phyloP scores from a whole-genome alignment of 2,888 invertebrate species.

The Drosophila neonasuta region DNA sequence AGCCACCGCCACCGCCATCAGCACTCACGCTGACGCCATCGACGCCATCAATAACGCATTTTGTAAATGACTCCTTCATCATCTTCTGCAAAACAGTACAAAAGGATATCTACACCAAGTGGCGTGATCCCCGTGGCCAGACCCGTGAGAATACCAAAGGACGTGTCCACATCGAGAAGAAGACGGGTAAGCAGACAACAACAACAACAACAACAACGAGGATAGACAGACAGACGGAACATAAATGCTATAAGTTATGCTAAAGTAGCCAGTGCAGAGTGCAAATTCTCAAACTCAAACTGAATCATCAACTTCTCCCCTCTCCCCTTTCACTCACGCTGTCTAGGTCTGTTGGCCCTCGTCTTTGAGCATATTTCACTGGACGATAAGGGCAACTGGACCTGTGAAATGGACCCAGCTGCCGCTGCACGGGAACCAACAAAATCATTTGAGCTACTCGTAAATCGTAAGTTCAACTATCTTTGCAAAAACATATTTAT shows the following conservation, averaged over 20 bases:
- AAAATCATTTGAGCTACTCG: conserved; percentile 82
- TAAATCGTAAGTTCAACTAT: conserved; percentile 80
- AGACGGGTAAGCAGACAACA: conserved; percentile 70
- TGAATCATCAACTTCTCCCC: neutral
- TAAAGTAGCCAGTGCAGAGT: conserved; percentile 16
- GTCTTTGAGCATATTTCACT: conserved; percentile 83
- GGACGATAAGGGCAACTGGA: conserved; percentile 83
- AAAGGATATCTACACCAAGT: conserved; percentile 78
- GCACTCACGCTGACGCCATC: conserved; percentile 78
- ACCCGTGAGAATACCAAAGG: conserved; percentile 81
- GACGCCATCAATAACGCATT: conserved; percentile 80
- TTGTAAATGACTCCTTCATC: conserved; percentile 83
- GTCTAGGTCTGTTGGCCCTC: conserved; percentile 81
- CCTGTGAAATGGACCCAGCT: conserved; percentile 81
- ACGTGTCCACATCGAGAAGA: conserved; percentile 82
- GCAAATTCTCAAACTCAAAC: conserved; percentile 1
- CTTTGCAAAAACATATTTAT: conserved; percentile 7
- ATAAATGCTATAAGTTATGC: conserved; percentile 26
- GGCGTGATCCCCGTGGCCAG: conserved; percentile 81
- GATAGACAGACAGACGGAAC: conserved; percentile 9
- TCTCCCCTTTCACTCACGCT: neutral
- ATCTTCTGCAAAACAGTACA: conserved; percentile 81
- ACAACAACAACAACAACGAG: neutral
- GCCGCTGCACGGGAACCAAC: conserved; percentile 67
- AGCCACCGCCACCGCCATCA: conserved; percentile 21